phyloP scores from a whole-genome alignment of 2,888 invertebrate genomes.

The Luperina nickerlii region DNA sequence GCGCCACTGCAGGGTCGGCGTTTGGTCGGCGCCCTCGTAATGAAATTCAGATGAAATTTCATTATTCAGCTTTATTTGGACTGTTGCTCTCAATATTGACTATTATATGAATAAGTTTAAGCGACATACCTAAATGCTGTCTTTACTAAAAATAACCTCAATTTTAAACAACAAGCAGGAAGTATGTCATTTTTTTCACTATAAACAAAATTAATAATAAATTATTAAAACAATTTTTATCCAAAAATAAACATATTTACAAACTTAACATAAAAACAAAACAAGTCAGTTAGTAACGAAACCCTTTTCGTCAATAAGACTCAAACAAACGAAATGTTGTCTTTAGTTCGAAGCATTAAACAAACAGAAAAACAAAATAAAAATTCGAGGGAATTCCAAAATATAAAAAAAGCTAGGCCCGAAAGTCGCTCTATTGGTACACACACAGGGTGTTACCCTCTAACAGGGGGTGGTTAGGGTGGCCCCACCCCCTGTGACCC shows the following conservation, averaged over 20 bases:
- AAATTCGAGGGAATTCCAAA: constrained; percentile 52
- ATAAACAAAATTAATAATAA: too few species aligned
- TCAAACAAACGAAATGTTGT: constrained; percentile 5
- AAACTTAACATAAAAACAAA: neutral
- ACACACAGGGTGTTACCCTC: constrained; percentile 71
- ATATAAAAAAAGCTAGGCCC: constrained; percentile 54
- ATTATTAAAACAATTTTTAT: neutral
- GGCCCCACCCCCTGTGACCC: constrained; percentile 79
- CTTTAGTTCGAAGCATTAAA: neutral
- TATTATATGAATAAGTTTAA: neutral
- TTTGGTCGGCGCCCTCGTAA: too few species aligned
- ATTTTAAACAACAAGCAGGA: neutral
- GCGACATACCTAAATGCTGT: neutral
- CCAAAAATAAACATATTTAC: neutral
- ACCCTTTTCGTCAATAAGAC: neutral
- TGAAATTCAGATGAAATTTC: neutral
- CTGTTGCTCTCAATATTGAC: neutral
- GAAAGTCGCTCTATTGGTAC: constrained; percentile 69
- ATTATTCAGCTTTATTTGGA: neutral
- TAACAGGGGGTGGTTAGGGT: constrained; percentile 72
- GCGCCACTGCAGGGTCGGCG: too few species aligned
- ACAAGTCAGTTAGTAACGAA: constrained; percentile 3
- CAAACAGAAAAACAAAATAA: neutral
- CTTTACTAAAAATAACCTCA: neutral
- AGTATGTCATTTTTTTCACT: neutral